These are phyloP conservation scores for Chirona hameri DNA, from an alignment of 2,888 invertebrate species.

Conservation along the genomic window DNA sequence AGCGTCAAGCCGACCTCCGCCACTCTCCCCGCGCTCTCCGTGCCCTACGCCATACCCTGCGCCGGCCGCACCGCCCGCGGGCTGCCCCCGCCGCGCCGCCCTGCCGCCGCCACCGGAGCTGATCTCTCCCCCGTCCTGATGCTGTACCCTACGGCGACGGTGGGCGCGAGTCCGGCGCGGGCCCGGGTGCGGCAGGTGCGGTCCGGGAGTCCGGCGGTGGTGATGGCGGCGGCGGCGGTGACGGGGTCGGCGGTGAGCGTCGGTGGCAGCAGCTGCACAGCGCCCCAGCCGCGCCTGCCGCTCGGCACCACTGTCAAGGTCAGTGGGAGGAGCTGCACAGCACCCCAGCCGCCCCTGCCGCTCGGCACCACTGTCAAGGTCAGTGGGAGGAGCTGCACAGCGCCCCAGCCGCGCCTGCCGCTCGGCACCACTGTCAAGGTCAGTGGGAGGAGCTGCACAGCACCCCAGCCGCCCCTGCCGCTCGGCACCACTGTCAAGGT, in stretches of 20 bases:
- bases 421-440: background rate
- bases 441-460: no score
- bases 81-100: constrained; percentile 5
- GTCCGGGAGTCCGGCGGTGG: background rate
- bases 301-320: background rate
- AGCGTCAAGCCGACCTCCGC: constrained; percentile 25
- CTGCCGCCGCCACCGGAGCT: background rate
- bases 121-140: background rate
- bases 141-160: constrained; percentile 22
- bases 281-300: background rate
- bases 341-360: background rate
- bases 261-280: no score
- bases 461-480: background rate
- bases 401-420: background rate
- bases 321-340: no score
- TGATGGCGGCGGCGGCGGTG: no score
- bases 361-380: background rate
- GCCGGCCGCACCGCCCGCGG: background rate
- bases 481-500: background rate
- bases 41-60: constrained; percentile 8
- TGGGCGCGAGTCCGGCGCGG: background rate
- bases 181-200: constrained; percentile 7
- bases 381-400: no score
- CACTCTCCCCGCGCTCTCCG: constrained; percentile 6
- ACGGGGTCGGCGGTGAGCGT: no score